Conservation (phyloP, 2,113 vertebrate genomes). For the Thalassarche chlororhynchos region DNA sequence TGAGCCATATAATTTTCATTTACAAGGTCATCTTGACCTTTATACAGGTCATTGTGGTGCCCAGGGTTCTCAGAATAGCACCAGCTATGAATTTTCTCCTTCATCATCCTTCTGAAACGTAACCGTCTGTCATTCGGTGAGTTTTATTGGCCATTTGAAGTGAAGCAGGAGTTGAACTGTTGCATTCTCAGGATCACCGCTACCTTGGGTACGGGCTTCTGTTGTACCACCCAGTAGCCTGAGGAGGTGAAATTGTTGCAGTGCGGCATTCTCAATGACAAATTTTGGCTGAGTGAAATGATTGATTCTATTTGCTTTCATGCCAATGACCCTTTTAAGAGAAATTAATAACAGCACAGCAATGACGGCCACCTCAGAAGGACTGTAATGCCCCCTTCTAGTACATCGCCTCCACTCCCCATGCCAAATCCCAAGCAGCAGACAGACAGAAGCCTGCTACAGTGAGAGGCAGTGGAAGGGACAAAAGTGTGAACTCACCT, state of each 20-base stretch:
- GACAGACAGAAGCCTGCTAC: not conserved
- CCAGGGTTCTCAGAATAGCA: not conserved
- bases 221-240: not conserved
- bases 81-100: not conserved
- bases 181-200: not conserved
- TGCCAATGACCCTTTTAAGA: not conserved
- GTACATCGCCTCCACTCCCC: not conserved
- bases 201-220: fast-evolving
- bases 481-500: too few species aligned
- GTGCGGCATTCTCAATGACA: not conserved
- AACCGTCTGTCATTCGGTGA: not conserved
- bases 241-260: not conserved
- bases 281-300: not conserved
- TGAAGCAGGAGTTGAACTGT: not conserved
- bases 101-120: not conserved
- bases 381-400: not conserved
- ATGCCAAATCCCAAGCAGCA: not conserved
- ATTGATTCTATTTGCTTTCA: not conserved
- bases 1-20: not conserved
- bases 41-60: not conserved
- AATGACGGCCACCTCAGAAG: not conserved
- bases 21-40: not conserved
- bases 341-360: not conserved
- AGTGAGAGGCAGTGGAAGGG: not conserved
- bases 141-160: not conserved